Percentiles rank a stretch among this genome's conserved stretches.
These are phyloP conservation scores for Herminia tarsipennalis DNA, from an alignment of 2,888 invertebrate genomes.

Conservation along the genomic window DNA sequence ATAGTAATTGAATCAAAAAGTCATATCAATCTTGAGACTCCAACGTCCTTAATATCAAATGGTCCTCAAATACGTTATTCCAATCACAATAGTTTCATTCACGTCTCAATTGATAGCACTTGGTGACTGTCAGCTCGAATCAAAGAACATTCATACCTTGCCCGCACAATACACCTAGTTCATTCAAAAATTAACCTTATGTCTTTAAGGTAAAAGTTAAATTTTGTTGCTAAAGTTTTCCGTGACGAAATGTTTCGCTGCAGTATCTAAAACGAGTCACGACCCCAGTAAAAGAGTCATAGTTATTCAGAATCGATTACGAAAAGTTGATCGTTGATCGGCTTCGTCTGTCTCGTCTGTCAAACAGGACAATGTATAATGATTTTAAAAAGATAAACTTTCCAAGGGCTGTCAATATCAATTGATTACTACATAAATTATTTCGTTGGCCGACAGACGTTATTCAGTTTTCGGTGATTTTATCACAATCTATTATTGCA, in stretches of 20 bases:
- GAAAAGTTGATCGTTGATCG: slow-evolving; percentile 54
- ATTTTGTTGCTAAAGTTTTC: slow-evolving; percentile 24
- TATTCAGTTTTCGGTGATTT: background rate
- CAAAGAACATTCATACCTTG: slow-evolving; percentile 52
- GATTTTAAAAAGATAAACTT: slow-evolving; percentile 33
- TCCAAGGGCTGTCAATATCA: slow-evolving; percentile 34
- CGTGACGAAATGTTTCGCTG: slow-evolving; percentile 55
- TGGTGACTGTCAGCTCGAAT: slow-evolving; percentile 60
- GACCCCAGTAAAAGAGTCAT: slow-evolving; percentile 52
- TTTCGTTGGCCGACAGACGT: slow-evolving; percentile 11
- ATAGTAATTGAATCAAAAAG: slow-evolving; percentile 30
- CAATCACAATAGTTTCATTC: slow-evolving; percentile 67
- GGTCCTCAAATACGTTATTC: slow-evolving; percentile 46
- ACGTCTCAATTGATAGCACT: slow-evolving; percentile 68
- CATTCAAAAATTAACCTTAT: slow-evolving; percentile 35
- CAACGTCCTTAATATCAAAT: slow-evolving; percentile 53
- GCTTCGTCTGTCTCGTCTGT: slow-evolving; percentile 44
- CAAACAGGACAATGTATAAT: slow-evolving; percentile 36
- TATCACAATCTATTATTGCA: background rate
- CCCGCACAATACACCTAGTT: slow-evolving; percentile 16
- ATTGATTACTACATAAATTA: slow-evolving; percentile 19
- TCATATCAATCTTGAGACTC: slow-evolving; percentile 48
- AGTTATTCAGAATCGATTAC: slow-evolving; percentile 59
- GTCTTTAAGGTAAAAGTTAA: slow-evolving; percentile 1
- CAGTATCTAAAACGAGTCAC: slow-evolving; percentile 52